phyloP scores from a whole-genome alignment of 2,888 invertebrate species.

The Meloe dianella region DNA sequence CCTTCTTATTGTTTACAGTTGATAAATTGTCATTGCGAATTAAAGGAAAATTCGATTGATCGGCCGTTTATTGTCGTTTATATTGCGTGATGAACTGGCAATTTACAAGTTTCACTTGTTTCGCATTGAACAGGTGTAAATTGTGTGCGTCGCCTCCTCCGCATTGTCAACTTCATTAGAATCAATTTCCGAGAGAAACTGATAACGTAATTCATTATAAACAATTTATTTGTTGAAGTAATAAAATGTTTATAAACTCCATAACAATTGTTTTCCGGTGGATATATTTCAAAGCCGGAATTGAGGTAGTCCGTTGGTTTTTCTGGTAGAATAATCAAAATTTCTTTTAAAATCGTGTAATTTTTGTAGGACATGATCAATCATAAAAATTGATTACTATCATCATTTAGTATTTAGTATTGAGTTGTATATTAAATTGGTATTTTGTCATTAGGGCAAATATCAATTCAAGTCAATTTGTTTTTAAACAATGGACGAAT shows the following conservation, averaged over 20 bases:
- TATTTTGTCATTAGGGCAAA: neutral
- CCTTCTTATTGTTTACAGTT: constrained; percentile 21
- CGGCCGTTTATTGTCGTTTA: too few relatives aligned
- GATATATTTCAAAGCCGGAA: neutral
- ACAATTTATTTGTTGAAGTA: too few relatives aligned
- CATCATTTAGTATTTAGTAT: neutral
- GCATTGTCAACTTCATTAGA: too few relatives aligned
- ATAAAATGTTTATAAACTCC: too few relatives aligned
- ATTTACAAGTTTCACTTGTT: too few relatives aligned
- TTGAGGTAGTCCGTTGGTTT: neutral
- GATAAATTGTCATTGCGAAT: neutral
- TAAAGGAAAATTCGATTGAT: neutral
- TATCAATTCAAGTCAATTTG: neutral
- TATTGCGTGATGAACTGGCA: too few relatives aligned
- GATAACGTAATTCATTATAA: too few relatives aligned
- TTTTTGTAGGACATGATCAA: neutral
- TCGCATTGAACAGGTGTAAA: too few relatives aligned
- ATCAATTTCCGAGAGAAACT: too few relatives aligned
- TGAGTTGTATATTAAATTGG: neutral
- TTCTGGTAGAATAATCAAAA: constrained; percentile 4
- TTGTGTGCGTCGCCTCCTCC: too few relatives aligned
- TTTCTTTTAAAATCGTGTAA: constrained; percentile 5
- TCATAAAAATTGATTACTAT: constrained; percentile 6
- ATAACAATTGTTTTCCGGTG: too few relatives aligned
- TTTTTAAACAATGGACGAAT: too few relatives aligned